Evolutionary conservation across 23 tunicate genomes (phyloP), one percentile per base, ranked within the genome.

Genomic region (Clavelina lepadiformis): DNA sequence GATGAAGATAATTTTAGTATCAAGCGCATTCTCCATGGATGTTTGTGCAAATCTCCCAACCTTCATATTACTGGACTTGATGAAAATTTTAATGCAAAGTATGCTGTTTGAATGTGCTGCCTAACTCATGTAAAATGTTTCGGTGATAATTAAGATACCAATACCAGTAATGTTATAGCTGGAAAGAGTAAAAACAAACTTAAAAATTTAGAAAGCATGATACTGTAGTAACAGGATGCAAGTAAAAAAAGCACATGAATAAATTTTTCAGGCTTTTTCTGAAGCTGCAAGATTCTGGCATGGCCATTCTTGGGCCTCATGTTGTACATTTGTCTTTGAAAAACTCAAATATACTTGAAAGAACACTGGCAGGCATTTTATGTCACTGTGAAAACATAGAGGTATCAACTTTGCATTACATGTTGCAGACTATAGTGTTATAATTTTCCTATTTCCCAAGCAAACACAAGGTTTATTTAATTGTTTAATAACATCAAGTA

Each of bases 61-160:
- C 51, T 74, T 47, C 71, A 62, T 41, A 49, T 74, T 32, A 35
- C 33, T 62, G 71, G 71, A 20, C 31, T 74, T 20, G 80, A 74
- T 74, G 71, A 74, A 49, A 74, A 63, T 19, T 62, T 74, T 51
- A 74, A 74, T 74, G 80, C 80, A 3, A 74, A 74, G 80, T 74
- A 51, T n/a, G 41, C 21, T 8, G 66, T 28, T 59, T 6, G 32
- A 8, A 8, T 6, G 15, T 11, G 22, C 23, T n/a, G 20, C 15
- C 23, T 53, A 44, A 44, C 11, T 44, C 15, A 44, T 44, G 13
- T 44, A 44, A 44, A 44, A 44, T 44, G 13, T 44, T 15, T 44
- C 11, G 13, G 13, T 44, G 15, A 15, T 44, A 13, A 13, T 44
- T 18, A 53, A 53, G 7, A 53, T 11, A 53, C 25, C 24, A 53